phyloP scores from a whole-genome alignment of 2,888 invertebrate species.

The Cataglyphis livida region DNA sequence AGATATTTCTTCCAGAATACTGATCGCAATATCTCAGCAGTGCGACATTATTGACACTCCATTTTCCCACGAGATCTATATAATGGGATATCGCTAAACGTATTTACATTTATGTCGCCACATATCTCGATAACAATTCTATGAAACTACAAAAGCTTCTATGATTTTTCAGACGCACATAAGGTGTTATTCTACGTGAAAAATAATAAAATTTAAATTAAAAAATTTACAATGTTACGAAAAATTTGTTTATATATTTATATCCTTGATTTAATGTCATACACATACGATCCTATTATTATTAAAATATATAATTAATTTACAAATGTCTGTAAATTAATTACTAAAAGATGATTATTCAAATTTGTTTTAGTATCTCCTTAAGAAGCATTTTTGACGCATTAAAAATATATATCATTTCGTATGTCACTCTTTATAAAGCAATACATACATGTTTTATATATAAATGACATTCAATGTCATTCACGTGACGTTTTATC shows the following conservation, averaged over 20 bases:
- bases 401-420: slow-evolving; percentile 8
- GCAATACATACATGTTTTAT: not conserved
- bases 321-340: not conserved
- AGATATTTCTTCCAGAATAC: not conserved
- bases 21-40: not conserved
- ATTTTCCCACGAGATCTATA: slow-evolving; percentile 4
- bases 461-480: slow-evolving; percentile 1
- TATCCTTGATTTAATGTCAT: not conserved
- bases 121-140: slow-evolving; percentile 8
- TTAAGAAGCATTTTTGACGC: not conserved
- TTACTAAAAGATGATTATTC: not conserved
- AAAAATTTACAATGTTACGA: not conserved
- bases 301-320: not conserved
- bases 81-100: not conserved
- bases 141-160: not conserved
- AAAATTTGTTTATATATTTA: not conserved
- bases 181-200: not conserved
- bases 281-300: not conserved
- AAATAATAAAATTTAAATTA: slow-evolving; percentile 3
- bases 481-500: not conserved
- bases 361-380: not conserved
- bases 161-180: not conserved
- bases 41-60: not conserved
- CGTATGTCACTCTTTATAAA: not conserved
- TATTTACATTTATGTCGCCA: not conserved